phyloP scores from a whole-genome alignment of 64 coral and sea anemone genomes.

The Acropora yongei region DNA sequence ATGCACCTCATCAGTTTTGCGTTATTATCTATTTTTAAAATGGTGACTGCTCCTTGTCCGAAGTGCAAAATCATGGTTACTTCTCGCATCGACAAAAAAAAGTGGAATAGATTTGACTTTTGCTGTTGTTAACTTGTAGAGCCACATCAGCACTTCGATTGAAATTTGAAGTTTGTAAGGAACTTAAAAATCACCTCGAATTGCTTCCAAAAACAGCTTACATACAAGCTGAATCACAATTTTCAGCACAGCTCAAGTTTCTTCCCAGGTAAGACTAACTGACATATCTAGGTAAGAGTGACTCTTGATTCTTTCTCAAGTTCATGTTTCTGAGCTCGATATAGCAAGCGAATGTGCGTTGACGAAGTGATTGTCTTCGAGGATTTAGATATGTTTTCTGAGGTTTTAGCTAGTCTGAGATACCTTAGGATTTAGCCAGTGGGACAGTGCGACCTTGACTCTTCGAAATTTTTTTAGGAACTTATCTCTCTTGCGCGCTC shows the following conservation, averaged over 20 bases:
- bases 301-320: background rate
- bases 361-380: no score
- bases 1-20: no score
- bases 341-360: background rate
- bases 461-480: no score
- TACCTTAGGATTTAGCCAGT: no score
- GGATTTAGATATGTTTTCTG: no score
- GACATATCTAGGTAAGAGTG: background rate
- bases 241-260: conserved; percentile 98
- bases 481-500: no score
- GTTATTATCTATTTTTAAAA: no score
- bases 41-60: no score
- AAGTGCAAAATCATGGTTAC: no score
- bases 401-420: no score
- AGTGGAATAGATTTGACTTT: background rate
- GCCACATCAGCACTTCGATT: conserved; percentile 95
- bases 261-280: conserved; percentile 77
- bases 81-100: background rate
- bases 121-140: conserved; percentile 25
- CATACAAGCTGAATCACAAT: conserved; percentile 96
- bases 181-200: conserved; percentile 93
- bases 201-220: conserved; percentile 97
- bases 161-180: conserved; percentile 99
- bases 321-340: background rate
- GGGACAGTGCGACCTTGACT: no score